Conservation (phyloP, 2,113 vertebrate genomes). For the Camelus dromedarius region DNA sequence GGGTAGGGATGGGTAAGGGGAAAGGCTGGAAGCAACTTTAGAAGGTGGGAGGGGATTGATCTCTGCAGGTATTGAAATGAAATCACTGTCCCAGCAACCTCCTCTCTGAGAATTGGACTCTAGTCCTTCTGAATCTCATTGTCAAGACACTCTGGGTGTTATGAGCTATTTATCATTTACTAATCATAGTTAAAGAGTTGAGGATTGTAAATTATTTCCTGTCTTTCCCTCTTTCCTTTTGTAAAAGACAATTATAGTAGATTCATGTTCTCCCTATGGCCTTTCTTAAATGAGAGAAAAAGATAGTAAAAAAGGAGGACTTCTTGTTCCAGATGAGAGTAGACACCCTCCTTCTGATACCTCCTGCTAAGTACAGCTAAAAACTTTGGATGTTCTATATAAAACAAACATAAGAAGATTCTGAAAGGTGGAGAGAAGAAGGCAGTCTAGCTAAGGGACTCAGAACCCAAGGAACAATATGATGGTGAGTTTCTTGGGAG, state of each 20-base stretch:
- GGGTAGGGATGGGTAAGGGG: not conserved
- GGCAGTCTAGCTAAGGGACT: not conserved
- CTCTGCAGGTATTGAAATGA: constrained; percentile 5
- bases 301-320: not conserved
- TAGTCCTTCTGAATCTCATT: constrained; percentile 28
- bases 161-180: constrained; percentile 14
- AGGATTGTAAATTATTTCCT: constrained; percentile 49
- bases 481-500: not conserved
- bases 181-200: constrained; percentile 35
- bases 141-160: constrained; percentile 32
- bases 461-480: not conserved
- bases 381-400: not conserved
- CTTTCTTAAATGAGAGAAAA: not conserved
- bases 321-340: constrained; percentile 19
- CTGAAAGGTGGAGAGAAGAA: constrained; percentile 24
- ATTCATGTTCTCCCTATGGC: not conserved
- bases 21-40: constrained; percentile 13
- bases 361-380: not conserved
- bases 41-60: not conserved
- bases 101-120: not conserved
- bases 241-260: constrained; percentile 37
- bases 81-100: not conserved
- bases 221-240: constrained; percentile 31
- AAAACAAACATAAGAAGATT: not conserved
- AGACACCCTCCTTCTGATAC: not conserved